Conservation (phyloP, 1,140 invertebrate genomes). For the Drosophila orena region DNA sequence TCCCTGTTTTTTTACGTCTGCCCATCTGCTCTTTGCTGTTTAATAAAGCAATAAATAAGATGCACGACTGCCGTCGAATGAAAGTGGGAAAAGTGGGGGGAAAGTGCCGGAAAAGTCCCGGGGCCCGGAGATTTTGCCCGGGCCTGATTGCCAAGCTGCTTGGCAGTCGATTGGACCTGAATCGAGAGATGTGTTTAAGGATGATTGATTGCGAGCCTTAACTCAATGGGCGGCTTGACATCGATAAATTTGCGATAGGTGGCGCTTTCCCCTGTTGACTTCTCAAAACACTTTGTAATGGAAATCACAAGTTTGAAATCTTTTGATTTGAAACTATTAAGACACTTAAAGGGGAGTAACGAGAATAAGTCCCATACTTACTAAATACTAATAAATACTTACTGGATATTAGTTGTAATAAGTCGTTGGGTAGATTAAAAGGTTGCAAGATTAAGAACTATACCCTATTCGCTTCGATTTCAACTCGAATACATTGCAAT, state of each 20-base stretch:
- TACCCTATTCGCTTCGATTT: too few species aligned
- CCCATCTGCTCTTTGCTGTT: slow-evolving; percentile 7
- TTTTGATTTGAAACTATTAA: not conserved
- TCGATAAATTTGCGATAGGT: slow-evolving; percentile 11
- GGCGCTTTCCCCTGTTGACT: not conserved
- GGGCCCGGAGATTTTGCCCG: not conserved
- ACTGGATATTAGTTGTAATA: not conserved
- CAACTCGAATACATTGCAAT: too few species aligned
- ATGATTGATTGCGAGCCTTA: slow-evolving; percentile 38
- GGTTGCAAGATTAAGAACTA: not conserved
- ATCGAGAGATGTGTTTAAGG: slow-evolving; percentile 28
- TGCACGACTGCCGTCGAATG: slow-evolving; percentile 20
- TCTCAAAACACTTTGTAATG: not conserved
- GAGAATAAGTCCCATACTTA: too few species aligned
- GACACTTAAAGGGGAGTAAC: too few species aligned
- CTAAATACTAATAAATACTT: not conserved
- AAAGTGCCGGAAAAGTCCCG: slow-evolving; percentile 9
- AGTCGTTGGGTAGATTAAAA: too few species aligned
- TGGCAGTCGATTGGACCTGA: slow-evolving; percentile 10
- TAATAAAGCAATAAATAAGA: slow-evolving; percentile 63
- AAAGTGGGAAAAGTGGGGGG: not conserved
- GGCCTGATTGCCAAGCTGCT: slow-evolving; percentile 36
- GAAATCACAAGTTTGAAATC: not conserved
- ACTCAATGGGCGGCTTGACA: slow-evolving; percentile 12
- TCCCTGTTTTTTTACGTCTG: not conserved